Conservation (phyloP, 2,888 invertebrate genomes). For the Xanthorhoe designata region DNA sequence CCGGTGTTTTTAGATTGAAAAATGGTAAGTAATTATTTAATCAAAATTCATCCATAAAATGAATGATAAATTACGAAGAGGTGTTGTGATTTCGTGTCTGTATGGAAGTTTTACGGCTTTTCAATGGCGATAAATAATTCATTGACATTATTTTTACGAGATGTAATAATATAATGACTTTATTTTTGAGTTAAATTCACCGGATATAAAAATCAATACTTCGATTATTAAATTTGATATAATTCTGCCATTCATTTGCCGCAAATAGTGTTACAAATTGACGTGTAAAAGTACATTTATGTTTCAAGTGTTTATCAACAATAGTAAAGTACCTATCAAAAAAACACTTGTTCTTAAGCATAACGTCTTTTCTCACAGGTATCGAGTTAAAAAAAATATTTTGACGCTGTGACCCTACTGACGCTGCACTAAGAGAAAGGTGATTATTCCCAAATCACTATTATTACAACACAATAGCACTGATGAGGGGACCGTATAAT, state of each 20-base stretch:
- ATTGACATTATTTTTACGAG: conserved; percentile 2
- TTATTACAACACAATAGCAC: conserved; percentile 74
- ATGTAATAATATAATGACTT: conserved; percentile 1
- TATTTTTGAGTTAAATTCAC: not conserved
- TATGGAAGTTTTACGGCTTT: conserved; percentile 25
- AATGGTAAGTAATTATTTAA: conserved; percentile 42
- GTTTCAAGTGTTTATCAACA: conserved; percentile 20
- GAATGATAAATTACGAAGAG: conserved; percentile 9
- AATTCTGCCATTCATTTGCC: not conserved
- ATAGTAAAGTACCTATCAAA: conserved; percentile 33
- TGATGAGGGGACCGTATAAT: conserved; percentile 61
- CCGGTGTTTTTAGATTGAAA: conserved; percentile 20
- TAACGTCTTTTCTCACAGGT: conserved; percentile 82
- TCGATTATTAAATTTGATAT: not conserved
- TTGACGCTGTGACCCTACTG: conserved; percentile 54
- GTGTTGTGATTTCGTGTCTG: conserved; percentile 11
- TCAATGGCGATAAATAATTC: conserved; percentile 14
- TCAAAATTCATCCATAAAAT: conserved; percentile 24
- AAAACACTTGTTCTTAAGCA: conserved; percentile 47
- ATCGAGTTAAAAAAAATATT: conserved; percentile 70
- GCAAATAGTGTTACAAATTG: not conserved
- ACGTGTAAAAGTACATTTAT: not conserved
- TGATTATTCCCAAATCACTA: conserved; percentile 75
- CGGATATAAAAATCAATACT: not conserved
- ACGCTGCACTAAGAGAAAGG: conserved; percentile 65